Evolutionary conservation across 2,797 vertebrate species (phyloP).

Genomic region (Zenarchopterus dispar): DNA sequence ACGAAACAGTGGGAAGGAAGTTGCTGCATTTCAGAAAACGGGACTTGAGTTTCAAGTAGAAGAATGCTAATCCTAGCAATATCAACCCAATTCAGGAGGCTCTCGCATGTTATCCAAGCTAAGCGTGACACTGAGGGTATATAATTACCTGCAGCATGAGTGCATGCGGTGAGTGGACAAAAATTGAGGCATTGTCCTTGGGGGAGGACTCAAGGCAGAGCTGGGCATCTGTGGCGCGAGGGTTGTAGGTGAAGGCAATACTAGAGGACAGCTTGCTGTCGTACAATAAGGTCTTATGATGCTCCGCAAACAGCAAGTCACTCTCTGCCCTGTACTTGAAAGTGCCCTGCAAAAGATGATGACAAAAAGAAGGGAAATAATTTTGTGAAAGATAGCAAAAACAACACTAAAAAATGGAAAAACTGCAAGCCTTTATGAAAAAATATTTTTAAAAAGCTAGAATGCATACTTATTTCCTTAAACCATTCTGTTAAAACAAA

Average conservation of each 20-base stretch:
- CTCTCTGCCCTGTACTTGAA: constrained; percentile 99
- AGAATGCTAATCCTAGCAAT: background rate
- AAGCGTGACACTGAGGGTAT: constrained; percentile 4
- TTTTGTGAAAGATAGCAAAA: background rate
- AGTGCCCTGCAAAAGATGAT: constrained; percentile 83
- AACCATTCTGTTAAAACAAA: no score
- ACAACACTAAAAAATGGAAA: no score
- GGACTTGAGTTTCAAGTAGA: constrained; percentile 18
- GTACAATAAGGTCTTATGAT: constrained; percentile 94
- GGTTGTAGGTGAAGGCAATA: constrained; percentile 96
- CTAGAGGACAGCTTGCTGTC: constrained; percentile 94
- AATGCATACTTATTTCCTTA: no score
- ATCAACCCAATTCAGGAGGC: background rate
- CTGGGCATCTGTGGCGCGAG: constrained; percentile 96
- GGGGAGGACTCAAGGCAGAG: constrained; percentile 98
- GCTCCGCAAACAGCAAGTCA: constrained; percentile 94
- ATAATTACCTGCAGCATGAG: constrained; percentile 97
- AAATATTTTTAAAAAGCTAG: no score
- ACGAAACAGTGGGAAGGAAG: constrained; percentile 21
- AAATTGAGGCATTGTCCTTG: constrained; percentile 96
- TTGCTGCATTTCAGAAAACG: background rate
- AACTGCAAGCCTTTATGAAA: no score
- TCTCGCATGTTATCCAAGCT: background rate
- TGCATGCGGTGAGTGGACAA: constrained; percentile 97
- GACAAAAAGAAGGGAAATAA: background rate